Percentiles rank a stretch among this genome's conserved stretches.
Conservation (phyloP, 2,888 invertebrate species). For the Eupithecia vulgata region DNA sequence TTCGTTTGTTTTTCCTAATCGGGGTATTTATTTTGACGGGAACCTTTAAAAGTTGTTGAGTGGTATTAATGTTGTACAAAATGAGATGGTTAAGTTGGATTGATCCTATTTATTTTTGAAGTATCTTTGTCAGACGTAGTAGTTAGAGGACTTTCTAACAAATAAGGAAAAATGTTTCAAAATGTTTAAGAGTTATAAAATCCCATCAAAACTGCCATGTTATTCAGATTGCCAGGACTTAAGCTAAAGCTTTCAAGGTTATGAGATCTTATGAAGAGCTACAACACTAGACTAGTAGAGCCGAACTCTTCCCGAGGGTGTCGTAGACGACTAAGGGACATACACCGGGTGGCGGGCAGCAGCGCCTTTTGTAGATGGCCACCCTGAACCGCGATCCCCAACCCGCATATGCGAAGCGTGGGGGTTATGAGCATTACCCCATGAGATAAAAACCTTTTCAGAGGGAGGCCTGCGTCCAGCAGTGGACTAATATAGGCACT, state of each 20-base stretch:
- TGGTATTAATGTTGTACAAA: neutral
- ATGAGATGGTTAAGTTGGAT: neutral
- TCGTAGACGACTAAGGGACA: no score
- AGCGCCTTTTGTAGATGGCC: no score
- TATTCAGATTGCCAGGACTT: neutral
- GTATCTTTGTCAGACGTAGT: no score
- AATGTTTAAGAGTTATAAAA: neutral
- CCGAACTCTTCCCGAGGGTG: no score
- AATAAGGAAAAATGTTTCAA: neutral
- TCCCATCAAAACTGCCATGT: neutral
- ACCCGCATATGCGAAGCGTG: no score
- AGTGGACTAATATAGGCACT: no score
- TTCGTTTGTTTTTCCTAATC: slow-evolving; percentile 31
- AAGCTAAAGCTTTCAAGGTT: neutral
- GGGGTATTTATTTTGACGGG: slow-evolving; percentile 21
- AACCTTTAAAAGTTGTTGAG: slow-evolving; percentile 23
- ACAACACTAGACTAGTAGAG: no score
- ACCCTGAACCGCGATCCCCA: no score
- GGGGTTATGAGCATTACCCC: no score
- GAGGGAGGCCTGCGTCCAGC: no score
- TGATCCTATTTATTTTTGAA: neutral
- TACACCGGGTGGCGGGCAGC: no score
- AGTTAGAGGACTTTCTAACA: neutral
- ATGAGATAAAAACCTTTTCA: no score
- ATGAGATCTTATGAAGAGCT: neutral